A percentile compares a stretch with the other conserved stretches of the same genome.
These are phyloP conservation scores for Tetanocera ferruginea DNA, from an alignment of 2,888 invertebrate species.

Conservation along the genomic window DNA sequence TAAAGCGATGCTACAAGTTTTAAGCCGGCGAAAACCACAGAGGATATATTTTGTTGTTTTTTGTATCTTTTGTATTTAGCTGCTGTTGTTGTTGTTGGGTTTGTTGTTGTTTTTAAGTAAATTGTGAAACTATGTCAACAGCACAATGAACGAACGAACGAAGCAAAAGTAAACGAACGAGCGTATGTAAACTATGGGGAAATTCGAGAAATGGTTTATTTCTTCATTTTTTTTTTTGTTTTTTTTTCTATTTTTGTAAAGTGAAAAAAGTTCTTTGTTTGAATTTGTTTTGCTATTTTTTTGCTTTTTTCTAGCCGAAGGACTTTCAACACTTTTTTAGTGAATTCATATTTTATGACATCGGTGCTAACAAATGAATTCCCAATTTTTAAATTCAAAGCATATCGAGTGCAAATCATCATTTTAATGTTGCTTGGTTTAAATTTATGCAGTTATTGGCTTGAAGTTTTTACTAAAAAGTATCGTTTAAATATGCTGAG, in stretches of 20 bases:
- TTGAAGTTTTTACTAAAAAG: too few relatives aligned
- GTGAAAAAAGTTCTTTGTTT: neutral
- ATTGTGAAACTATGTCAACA: constrained; percentile 33
- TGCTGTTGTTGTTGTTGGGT: neutral
- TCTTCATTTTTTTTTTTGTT: neutral
- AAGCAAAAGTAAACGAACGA: constrained; percentile 11
- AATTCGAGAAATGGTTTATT: constrained; percentile 12
- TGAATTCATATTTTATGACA: too few relatives aligned
- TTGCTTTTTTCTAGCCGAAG: too few relatives aligned
- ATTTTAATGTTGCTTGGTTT: too few relatives aligned
- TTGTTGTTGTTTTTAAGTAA: constrained; percentile 8
- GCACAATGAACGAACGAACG: constrained; percentile 29
- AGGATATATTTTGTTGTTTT: constrained; percentile 20
- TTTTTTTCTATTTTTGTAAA: neutral
- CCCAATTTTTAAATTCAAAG: too few relatives aligned
- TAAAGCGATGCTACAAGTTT: constrained; percentile 16
- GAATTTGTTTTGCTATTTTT: too few relatives aligned
- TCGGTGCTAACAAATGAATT: too few relatives aligned
- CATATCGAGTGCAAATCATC: too few relatives aligned
- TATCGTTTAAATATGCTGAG: too few relatives aligned
- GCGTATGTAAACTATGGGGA: constrained; percentile 26
- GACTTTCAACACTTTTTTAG: too few relatives aligned
- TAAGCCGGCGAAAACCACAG: constrained; percentile 24
- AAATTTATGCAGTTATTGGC: too few relatives aligned
- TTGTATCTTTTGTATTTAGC: neutral